These are phyloP conservation scores for Paedocypris sp. DNA, from an alignment of 2,113 vertebrate species.

Conservation along the genomic window DNA sequence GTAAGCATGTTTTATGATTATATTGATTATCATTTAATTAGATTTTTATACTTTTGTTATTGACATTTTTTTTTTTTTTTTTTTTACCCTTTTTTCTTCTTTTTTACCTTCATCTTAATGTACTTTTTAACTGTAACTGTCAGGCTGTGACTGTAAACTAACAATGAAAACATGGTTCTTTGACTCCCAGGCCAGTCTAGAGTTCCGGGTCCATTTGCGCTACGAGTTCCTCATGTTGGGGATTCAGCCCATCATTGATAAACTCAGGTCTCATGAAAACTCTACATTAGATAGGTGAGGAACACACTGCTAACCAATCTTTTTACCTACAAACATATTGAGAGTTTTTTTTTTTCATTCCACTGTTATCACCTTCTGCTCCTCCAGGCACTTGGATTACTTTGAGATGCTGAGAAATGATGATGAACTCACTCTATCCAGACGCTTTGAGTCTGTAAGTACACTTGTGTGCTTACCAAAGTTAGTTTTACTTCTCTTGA, in stretches of 20 bases:
- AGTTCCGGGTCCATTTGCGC: slow-evolving; percentile 94
- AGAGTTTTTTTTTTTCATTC: neutral
- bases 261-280: slow-evolving; percentile 92
- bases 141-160: no score
- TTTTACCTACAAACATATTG: neutral
- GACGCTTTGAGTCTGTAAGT: slow-evolving; percentile 84
- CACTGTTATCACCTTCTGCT: neutral
- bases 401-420: slow-evolving; percentile 98
- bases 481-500: neutral
- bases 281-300: slow-evolving; percentile 89
- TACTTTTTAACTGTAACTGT: no score
- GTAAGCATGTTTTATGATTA: no score
- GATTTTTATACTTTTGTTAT: no score
- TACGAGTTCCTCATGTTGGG: slow-evolving; percentile 98
- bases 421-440: slow-evolving; percentile 91
- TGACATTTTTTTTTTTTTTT: no score
- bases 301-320: neutral
- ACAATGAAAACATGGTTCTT: neutral
- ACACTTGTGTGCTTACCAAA: neutral
- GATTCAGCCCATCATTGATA: slow-evolving; percentile 96
- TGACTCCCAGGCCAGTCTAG: slow-evolving; percentile 76
- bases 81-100: no score
- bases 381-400: slow-evolving; percentile 89
- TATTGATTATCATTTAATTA: no score
- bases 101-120: no score